A percentile compares a stretch with the other conserved stretches of the same genome.
Evolutionary conservation across 2,888 invertebrate genomes (phyloP).

Genomic region (Microchrysa polita): DNA sequence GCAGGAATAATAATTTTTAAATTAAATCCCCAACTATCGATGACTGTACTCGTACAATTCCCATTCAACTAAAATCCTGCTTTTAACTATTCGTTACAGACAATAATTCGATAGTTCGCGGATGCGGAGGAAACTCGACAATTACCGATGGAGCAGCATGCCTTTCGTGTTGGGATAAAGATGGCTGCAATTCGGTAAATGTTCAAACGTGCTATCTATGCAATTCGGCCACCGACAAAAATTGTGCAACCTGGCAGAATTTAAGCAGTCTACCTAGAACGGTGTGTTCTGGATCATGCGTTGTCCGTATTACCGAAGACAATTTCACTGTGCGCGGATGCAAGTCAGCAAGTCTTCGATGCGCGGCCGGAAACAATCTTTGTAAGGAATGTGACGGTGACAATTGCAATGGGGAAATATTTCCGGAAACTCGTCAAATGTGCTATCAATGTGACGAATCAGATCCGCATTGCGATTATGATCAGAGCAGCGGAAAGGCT

Average conservation of each 20-base stretch:
- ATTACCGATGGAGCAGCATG: neutral
- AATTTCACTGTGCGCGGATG: constrained; percentile 32
- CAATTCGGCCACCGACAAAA: constrained; percentile 21
- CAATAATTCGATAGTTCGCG: neutral
- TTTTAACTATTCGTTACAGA: constrained; percentile 21
- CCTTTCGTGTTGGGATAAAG: constrained; percentile 10
- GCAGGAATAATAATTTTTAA: too few species aligned
- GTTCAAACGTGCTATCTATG: constrained; percentile 15
- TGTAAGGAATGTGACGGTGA: constrained; percentile 26
- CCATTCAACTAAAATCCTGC: constrained; percentile 10
- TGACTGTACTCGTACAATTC: too few species aligned
- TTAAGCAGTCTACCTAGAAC: neutral
- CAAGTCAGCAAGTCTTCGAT: constrained; percentile 1
- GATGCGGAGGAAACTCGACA: constrained; percentile 5
- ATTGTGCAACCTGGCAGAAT: constrained; percentile 22
- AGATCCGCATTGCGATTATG: neutral
- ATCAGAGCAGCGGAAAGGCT: neutral
- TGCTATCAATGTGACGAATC: constrained; percentile 32
- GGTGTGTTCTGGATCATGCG: constrained; percentile 16
- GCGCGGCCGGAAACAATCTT: neutral
- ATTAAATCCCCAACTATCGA: neutral
- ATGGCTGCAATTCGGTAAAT: neutral
- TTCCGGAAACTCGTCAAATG: constrained; percentile 13
- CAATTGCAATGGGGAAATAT: constrained; percentile 14
- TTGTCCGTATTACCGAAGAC: neutral